A percentile compares a stretch with the other conserved stretches of the same genome.
Conservation (phyloP, 2,888 invertebrate genomes). For the Dryobota labecula region DNA sequence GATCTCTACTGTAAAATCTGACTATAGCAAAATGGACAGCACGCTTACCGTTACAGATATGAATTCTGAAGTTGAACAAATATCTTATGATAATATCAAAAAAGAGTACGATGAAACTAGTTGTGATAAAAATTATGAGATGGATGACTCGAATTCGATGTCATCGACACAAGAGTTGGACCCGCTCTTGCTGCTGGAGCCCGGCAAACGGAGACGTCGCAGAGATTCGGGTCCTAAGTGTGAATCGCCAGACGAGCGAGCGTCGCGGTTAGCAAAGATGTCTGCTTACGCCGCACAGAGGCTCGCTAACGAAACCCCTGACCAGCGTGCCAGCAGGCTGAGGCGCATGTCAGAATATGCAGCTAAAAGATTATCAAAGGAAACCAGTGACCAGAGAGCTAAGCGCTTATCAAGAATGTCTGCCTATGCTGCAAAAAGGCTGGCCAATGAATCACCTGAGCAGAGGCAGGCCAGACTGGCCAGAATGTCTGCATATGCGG, state of each 20-base stretch:
- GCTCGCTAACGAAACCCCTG: conserved; percentile 84
- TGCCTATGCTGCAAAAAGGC: conserved; percentile 84
- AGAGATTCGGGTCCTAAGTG: conserved; percentile 70
- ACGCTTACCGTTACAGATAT: conserved; percentile 60
- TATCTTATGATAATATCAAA: conserved; percentile 70
- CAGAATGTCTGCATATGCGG: conserved; percentile 87
- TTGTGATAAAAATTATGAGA: conserved; percentile 51
- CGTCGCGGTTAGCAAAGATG: conserved; percentile 83
- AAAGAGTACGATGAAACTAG: conserved; percentile 66
- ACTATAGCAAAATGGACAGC: conserved; percentile 66
- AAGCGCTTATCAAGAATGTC: conserved; percentile 85
- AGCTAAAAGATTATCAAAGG: conserved; percentile 81
- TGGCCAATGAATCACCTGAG: conserved; percentile 85
- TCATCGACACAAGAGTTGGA: conserved; percentile 70
- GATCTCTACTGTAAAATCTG: conserved; percentile 79
- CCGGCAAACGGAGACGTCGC: conserved; percentile 67
- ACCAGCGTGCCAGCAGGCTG: conserved; percentile 81
- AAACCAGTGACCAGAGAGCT: conserved; percentile 83
- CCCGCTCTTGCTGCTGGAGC: conserved; percentile 67
- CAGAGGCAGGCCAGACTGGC: conserved; percentile 81
- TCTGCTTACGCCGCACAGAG: conserved; percentile 87
- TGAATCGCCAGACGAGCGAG: conserved; percentile 81
- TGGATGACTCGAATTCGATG: conserved; percentile 61
- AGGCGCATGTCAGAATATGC: conserved; percentile 88
- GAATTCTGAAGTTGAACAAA: conserved; percentile 67